Evolutionary conservation across 2,888 invertebrate species (phyloP), one percentile per base, ranked within the genome.

Genomic region (Sipha maydis): DNA sequence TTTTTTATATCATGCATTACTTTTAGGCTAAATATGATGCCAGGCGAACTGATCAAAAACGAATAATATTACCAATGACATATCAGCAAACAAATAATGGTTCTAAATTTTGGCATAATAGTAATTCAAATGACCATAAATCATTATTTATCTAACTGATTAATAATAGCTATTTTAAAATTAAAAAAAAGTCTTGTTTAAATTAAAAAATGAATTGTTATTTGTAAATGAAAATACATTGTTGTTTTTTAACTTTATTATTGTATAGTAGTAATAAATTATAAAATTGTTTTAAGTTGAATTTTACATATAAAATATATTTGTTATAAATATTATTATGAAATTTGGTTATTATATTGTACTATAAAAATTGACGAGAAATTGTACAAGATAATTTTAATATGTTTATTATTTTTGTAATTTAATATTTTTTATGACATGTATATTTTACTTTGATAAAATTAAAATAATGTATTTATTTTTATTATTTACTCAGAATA

Each of bases 21-120:
- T 92, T 92, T 89, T 91, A 94, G 94, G 96, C 95, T 1, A 96
- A 96, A 92, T 95, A 95, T 90, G 94, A 96, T 91, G 94, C 95
- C 73, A 93, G 93, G 90, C 91, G 92, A 89, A 92, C 92, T 11
- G 92, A 93, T 83, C 93, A 93, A 83, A 92, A 93, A 90, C 92
- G 93, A 90, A 92, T 93, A 61, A 90, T 94, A 48, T 92, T 95
- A 89, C 95, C 95, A 5, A 92, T 92, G 89, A 92, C 92, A n/a
- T 75, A 88, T 41, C 88, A 88, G 75, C 79, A 88, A 8, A 67
- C 73, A 25, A 82, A 88, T 31, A 82, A 75, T 56, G 56, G 56
- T 75, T 82, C 75, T 31, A 88, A 75, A 82, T 41, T 88, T 48
- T 88, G 88, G 88, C 73, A 61, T 4, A 88, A 88, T 67, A 75